These are phyloP conservation scores for Eumaeus atala DNA, from an alignment of 1,140 invertebrate genomes.

Conservation along the genomic window DNA sequence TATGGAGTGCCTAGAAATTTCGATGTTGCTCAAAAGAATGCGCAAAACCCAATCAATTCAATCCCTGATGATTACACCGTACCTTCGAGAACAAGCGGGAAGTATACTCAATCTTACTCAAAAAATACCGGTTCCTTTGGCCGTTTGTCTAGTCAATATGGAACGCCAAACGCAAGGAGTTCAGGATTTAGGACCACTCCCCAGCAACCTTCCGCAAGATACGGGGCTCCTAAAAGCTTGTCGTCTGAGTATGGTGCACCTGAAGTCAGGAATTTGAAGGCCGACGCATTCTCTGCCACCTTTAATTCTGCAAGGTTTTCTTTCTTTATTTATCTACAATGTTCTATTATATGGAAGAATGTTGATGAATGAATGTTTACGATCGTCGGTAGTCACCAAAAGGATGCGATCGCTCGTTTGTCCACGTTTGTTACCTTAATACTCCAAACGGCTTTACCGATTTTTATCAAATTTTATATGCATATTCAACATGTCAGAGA, in stretches of 20 bases:
- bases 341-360: not conserved
- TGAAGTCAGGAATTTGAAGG: slow-evolving; percentile 34
- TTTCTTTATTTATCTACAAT: not conserved
- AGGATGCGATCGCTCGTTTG: no score
- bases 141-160: slow-evolving; percentile 37
- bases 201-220: slow-evolving; percentile 21
- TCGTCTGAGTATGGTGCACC: slow-evolving; percentile 48
- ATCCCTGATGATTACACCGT: slow-evolving; percentile 13
- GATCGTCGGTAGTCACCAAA: no score
- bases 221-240: slow-evolving; percentile 39
- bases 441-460: no score
- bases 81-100: slow-evolving; percentile 11
- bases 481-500: no score
- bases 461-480: no score
- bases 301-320: slow-evolving; percentile 41
- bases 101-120: slow-evolving; percentile 12
- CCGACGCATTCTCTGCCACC: slow-evolving; percentile 40
- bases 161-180: slow-evolving; percentile 33
- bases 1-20: slow-evolving; percentile 38
- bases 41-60: slow-evolving; percentile 1
- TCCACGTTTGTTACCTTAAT: no score
- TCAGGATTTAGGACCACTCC: slow-evolving; percentile 9
- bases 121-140: slow-evolving; percentile 24
- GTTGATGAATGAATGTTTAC: no score
- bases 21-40: not conserved